phyloP scores from a whole-genome alignment of 2,113 vertebrate genomes.

The Oenanthe melanoleuca region DNA sequence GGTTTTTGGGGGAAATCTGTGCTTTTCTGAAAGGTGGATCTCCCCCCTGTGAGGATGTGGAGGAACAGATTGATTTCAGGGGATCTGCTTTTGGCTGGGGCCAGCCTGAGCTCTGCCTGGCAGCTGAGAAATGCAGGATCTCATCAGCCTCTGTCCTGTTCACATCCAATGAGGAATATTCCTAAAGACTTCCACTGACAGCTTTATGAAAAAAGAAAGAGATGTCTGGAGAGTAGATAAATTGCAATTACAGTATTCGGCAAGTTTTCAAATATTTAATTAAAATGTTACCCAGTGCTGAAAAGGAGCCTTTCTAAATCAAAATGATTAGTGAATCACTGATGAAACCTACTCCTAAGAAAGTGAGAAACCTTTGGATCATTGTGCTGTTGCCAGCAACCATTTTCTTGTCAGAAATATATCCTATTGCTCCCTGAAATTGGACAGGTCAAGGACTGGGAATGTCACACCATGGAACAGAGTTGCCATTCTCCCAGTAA shows the following conservation, averaged over 20 bases:
- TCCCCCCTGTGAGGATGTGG: neutral
- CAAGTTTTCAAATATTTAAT: slow-evolving; percentile 39
- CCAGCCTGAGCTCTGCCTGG: neutral
- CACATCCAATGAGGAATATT: neutral
- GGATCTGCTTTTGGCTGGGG: neutral
- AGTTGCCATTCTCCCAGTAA: neutral
- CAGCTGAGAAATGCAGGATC: neutral
- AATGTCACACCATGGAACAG: neutral
- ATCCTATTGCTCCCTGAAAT: neutral
- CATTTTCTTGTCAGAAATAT: neutral
- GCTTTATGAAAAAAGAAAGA: neutral
- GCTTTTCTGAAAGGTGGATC: neutral
- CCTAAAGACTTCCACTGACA: neutral
- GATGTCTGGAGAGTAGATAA: neutral
- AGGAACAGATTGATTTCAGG: neutral
- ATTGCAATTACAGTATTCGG: neutral
- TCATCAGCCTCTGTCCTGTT: neutral
- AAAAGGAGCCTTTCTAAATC: neutral
- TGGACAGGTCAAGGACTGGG: neutral
- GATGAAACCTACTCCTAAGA: neutral
- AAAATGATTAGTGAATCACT: slow-evolving; percentile 1
- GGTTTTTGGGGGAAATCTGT: neutral
- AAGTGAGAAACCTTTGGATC: neutral
- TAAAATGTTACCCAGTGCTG: neutral
- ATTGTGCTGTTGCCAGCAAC: neutral